Conservation (phyloP, 2,888 invertebrate species). For the Candidula unifasciata region DNA sequence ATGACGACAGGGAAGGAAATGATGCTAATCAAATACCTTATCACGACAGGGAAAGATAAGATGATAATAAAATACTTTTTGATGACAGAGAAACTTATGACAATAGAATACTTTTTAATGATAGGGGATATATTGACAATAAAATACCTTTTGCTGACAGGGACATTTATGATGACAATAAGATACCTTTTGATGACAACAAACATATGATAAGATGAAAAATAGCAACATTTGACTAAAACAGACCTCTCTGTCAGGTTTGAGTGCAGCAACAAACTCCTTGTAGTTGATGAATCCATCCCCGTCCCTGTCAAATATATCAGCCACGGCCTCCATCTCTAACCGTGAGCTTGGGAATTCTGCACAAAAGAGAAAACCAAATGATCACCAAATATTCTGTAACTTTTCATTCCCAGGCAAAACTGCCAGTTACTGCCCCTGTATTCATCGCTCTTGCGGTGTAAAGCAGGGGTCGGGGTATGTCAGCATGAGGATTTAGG, state of each 20-base stretch:
- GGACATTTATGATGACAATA: background rate
- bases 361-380: constrained; percentile 58
- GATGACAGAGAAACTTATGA: too few relatives aligned
- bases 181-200: background rate
- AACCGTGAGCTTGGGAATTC: constrained; percentile 97
- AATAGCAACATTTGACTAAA: background rate
- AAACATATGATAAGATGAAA: background rate
- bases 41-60: too few relatives aligned
- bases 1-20: too few relatives aligned
- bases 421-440: too few relatives aligned
- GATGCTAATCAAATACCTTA: too few relatives aligned
- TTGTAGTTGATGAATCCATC: constrained; percentile 98
- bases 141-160: background rate
- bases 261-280: constrained; percentile 96
- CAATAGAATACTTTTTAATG: too few relatives aligned
- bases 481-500: too few relatives aligned
- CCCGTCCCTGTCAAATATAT: constrained; percentile 96
- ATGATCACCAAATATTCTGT: background rate
- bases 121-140: too few relatives aligned
- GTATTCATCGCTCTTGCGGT: too few relatives aligned
- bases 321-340: constrained; percentile 99
- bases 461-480: too few relatives aligned
- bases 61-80: too few relatives aligned
- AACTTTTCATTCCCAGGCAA: too few relatives aligned
- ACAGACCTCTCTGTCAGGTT: constrained; percentile 92